Percentiles rank a stretch among this genome's conserved stretches.
Conservation (phyloP, 2,797 vertebrate species). For the Melanotaenia pygmaea region DNA sequence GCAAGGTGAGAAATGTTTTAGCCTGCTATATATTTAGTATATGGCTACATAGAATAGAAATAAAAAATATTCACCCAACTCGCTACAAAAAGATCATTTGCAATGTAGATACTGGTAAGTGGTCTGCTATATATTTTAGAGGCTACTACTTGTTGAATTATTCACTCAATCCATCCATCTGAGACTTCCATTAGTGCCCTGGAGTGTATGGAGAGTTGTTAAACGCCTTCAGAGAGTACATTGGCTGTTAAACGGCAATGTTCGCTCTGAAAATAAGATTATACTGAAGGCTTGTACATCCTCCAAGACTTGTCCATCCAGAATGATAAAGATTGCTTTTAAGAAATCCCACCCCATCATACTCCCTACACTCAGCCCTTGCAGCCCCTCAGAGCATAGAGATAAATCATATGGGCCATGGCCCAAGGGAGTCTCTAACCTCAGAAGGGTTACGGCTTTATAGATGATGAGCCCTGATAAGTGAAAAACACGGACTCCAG, state of each 20-base stretch:
- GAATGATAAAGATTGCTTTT: slow-evolving; percentile 45
- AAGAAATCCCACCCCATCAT: slow-evolving; percentile 3
- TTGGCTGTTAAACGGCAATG: slow-evolving; percentile 49
- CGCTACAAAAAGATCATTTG: slow-evolving; percentile 36
- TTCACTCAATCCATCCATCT: slow-evolving; percentile 42
- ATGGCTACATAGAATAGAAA: neutral
- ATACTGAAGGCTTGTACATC: slow-evolving; percentile 20
- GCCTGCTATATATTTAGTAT: slow-evolving; percentile 7
- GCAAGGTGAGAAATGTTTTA: slow-evolving; percentile 2
- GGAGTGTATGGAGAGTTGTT: slow-evolving; percentile 25
- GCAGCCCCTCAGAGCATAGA: slow-evolving; percentile 11
- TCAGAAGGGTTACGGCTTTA: slow-evolving; percentile 32
- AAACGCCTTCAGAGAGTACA: slow-evolving; percentile 35
- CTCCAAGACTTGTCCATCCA: slow-evolving; percentile 37
- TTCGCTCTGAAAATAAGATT: slow-evolving; percentile 43
- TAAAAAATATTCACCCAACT: slow-evolving; percentile 2
- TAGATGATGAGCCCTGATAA: slow-evolving; percentile 54
- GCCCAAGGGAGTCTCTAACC: slow-evolving; percentile 25
- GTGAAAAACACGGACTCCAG: slow-evolving; percentile 42
- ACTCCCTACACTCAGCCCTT: slow-evolving; percentile 3
- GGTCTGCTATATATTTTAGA: slow-evolving; percentile 44
- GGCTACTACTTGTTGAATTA: slow-evolving; percentile 55
- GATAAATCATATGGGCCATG: slow-evolving; percentile 50
- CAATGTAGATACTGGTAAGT: slow-evolving; percentile 46
- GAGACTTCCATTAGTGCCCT: slow-evolving; percentile 57